Percentiles rank a stretch among this genome's conserved stretches.
Evolutionary conservation across 2,888 invertebrate species (phyloP).

Genomic region (Orgyia antiqua): DNA sequence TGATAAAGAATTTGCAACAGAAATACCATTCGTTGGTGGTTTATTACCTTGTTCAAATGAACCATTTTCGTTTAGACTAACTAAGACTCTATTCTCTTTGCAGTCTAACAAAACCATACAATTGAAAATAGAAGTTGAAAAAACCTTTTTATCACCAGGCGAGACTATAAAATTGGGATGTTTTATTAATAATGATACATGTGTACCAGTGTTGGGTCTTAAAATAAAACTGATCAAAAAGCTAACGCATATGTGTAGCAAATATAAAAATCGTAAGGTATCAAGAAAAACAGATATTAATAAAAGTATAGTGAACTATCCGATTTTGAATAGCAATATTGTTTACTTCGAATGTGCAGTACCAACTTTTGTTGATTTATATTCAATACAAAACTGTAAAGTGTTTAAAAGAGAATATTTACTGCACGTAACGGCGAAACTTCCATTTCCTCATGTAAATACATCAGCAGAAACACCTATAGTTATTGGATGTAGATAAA

Average conservation of each 20-base stretch:
- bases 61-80: not conserved
- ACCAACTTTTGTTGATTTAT: slow-evolving; percentile 17
- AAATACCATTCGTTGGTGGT: slow-evolving; percentile 16
- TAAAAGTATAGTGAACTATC: slow-evolving; percentile 2
- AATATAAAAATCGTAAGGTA: not conserved
- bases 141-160: slow-evolving; percentile 7
- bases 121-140: slow-evolving; percentile 16
- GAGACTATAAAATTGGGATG: slow-evolving; percentile 2
- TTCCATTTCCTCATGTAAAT: slow-evolving; percentile 29
- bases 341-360: slow-evolving; percentile 13
- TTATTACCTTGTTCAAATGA: slow-evolving; percentile 11
- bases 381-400: slow-evolving; percentile 26
- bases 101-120: slow-evolving; percentile 4
- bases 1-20: slow-evolving; percentile 14
- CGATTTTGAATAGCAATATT: slow-evolving; percentile 9
- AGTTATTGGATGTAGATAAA: slow-evolving; percentile 21
- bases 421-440: slow-evolving; percentile 20
- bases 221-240: slow-evolving; percentile 3
- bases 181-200: slow-evolving; percentile 3
- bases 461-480: slow-evolving; percentile 23
- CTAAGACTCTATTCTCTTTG: not conserved
- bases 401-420: slow-evolving; percentile 22
- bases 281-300: not conserved
- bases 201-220: not conserved
- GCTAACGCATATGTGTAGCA: slow-evolving; percentile 5